A percentile compares a stretch with the other conserved stretches of the same genome.
Conservation (phyloP, 2,888 invertebrate species). For the Dexiosoma caninum region DNA sequence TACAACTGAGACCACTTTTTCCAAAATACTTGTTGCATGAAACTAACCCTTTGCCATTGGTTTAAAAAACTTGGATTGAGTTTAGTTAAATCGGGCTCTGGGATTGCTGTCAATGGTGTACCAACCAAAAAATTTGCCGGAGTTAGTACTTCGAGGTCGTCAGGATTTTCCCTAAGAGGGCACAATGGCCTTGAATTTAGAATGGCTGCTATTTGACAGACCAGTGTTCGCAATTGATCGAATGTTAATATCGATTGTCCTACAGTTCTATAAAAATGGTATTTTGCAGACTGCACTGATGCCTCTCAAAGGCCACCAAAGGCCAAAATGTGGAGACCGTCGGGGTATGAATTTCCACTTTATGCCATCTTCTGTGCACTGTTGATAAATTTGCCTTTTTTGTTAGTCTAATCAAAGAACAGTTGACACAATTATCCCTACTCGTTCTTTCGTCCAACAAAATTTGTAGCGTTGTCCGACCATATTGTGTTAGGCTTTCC, state of each 20-base stretch:
- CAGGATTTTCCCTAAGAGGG: too few species aligned
- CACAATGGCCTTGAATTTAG: too few species aligned
- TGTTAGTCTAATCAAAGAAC: constrained; percentile 29
- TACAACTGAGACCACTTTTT: constrained; percentile 52
- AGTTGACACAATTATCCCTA: constrained; percentile 26
- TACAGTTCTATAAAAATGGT: too few species aligned
- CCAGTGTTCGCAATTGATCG: too few species aligned
- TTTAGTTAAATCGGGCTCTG: constrained; percentile 29
- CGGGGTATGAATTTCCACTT: constrained; percentile 54
- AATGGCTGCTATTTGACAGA: too few species aligned
- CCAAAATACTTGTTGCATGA: constrained; percentile 50
- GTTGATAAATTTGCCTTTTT: constrained; percentile 30
- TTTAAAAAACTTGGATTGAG: constrained; percentile 12
- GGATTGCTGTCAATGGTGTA: constrained; percentile 22
- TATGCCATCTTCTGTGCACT: constrained; percentile 41
- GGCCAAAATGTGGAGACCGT: constrained; percentile 57
- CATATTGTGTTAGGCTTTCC: constrained; percentile 53
- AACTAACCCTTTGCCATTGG: constrained; percentile 52
- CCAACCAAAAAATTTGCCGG: constrained; percentile 58
- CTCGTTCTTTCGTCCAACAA: constrained; percentile 34
- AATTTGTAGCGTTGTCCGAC: too few species aligned
- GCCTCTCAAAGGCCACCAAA: constrained; percentile 61
- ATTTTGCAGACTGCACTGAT: constrained; percentile 53
- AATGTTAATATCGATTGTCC: constrained; percentile 57
- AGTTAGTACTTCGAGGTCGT: too few species aligned